A percentile compares a stretch with the other conserved stretches of the same genome.
These are phyloP conservation scores for Copidosoma floridanum DNA, from an alignment of 1,140 invertebrate genomes.

Conservation along the genomic window DNA sequence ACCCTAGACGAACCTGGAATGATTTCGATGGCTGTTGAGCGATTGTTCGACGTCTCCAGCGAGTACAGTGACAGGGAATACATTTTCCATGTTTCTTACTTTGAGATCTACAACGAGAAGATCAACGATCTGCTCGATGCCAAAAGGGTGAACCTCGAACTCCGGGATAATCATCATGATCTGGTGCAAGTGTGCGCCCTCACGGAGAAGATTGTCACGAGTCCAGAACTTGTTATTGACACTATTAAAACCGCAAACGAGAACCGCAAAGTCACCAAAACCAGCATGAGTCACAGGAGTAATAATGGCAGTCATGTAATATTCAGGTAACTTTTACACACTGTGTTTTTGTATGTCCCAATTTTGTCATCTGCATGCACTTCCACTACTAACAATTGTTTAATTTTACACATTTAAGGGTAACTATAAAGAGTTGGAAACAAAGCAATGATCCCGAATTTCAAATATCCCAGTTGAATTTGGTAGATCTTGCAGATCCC, in stretches of 20 bases:
- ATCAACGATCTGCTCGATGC: conserved; percentile 69
- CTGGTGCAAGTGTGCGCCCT: conserved; percentile 57
- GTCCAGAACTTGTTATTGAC: conserved; percentile 62
- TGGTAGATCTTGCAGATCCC: conserved; percentile 81
- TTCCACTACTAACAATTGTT: neutral
- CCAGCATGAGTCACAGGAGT: conserved; percentile 76
- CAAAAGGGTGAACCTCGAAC: conserved; percentile 62
- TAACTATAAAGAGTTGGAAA: conserved; percentile 44
- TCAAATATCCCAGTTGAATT: conserved; percentile 68
- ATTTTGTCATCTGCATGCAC: conserved; percentile 40
- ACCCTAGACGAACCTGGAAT: conserved; percentile 69
- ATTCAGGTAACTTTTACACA: conserved; percentile 59
- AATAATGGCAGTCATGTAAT: conserved; percentile 78
- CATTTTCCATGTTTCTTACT: conserved; percentile 69
- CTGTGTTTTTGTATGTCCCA: too few species aligned
- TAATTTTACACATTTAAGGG: conserved; percentile 1
- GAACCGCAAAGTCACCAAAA: conserved; percentile 69
- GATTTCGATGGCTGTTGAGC: conserved; percentile 66
- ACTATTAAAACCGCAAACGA: conserved; percentile 65
- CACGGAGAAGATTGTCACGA: conserved; percentile 66
- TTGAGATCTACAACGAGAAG: conserved; percentile 82
- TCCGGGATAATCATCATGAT: conserved; percentile 62
- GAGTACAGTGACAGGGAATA: conserved; percentile 64
- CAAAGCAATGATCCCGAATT: conserved; percentile 48
- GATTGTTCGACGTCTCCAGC: conserved; percentile 73